Evolutionary conservation across 2,888 invertebrate genomes (phyloP).

Genomic region (Nemapogon koenigi): DNA sequence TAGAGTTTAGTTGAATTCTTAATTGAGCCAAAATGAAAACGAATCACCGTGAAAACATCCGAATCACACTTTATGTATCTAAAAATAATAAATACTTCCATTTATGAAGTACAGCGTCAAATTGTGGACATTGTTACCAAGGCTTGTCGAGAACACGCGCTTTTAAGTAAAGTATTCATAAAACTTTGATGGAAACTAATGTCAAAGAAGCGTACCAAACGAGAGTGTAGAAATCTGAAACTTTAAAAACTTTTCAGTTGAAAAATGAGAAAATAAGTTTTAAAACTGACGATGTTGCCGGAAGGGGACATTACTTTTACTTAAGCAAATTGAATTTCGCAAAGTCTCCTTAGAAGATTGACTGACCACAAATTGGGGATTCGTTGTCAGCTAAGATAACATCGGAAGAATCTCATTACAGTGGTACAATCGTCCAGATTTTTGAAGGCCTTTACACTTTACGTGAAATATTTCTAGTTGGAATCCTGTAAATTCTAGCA

Average conservation of each 20-base stretch:
- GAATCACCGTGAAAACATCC: no score
- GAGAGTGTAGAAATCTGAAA: conserved; percentile 6
- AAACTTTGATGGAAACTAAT: conserved; percentile 8
- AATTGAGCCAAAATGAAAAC: no score
- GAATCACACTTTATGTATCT: no score
- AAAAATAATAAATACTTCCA: no score
- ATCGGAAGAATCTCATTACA: conserved; percentile 60
- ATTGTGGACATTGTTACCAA: no score
- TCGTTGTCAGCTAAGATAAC: conserved; percentile 57
- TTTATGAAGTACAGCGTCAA: no score
- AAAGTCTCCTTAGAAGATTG: conserved; percentile 45
- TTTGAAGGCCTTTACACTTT: conserved; percentile 34
- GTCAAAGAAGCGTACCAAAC: conserved; percentile 4
- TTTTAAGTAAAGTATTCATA: not conserved
- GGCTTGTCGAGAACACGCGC: no score
- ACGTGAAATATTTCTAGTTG: conserved; percentile 32
- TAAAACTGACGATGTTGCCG: conserved; percentile 2
- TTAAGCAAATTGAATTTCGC: conserved; percentile 57
- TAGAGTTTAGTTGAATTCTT: no score
- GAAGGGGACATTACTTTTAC: conserved; percentile 28
- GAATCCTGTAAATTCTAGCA: conserved; percentile 36
- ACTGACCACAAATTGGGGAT: conserved; percentile 61
- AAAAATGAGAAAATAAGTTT: conserved; percentile 8
- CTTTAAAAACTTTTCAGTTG: conserved; percentile 6
- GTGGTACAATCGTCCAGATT: conserved; percentile 35